Evolutionary conservation across 37 sponge, comb jelly and placozoan genomes (phyloP), one percentile per base, ranked within the genome.

Genomic region (Geodia barretti): DNA sequence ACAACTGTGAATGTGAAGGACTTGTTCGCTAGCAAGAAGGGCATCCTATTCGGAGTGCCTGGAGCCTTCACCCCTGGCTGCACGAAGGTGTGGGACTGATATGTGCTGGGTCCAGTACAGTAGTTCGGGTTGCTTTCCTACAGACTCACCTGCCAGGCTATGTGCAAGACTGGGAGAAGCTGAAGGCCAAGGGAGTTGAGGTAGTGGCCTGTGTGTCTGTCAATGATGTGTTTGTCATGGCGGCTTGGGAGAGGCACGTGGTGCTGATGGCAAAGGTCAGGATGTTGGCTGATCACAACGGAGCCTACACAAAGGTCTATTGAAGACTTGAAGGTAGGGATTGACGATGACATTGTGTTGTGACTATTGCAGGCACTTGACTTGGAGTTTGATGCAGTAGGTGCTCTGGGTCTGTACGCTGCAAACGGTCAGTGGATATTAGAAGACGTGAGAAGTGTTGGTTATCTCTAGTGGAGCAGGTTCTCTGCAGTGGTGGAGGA

Each of bases 11-110:
- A 96, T 73, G 80, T 98, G 8, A 75, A 64, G 72, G 88, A 96
- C 25, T 82, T 98, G 70, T 98, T 98, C 72, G 76, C 78, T n/a
- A 92, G 90, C 4, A 95, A 93, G 75, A 91, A 83, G 62, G 99
- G 99, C 1, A 80, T 98, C 43, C 34, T 98, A 3, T 96, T 98
- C 70, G 96, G 79, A 14, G 91, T 98, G 1, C 99, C 99, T 24
- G 99, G 99, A 17, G 99, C 99, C 38, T 98, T 96, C 73, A 98
- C 99, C 31, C 99, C 99, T 7, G 88, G 84, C 26, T 98, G 99
- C 68, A 71, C 84, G 29, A 78, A 87, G 78, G 91, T 89, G 64
- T n/a, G n/a, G 60, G 62, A 1, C 7, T 21, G 58, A 75, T 7
- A 32, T 47, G 28, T 7, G 5, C 17, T 8, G 5, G 8, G 33